Evolutionary conservation across 2,797 vertebrate species (phyloP).

Genomic region (Paratrypauchen microcephalus): DNA sequence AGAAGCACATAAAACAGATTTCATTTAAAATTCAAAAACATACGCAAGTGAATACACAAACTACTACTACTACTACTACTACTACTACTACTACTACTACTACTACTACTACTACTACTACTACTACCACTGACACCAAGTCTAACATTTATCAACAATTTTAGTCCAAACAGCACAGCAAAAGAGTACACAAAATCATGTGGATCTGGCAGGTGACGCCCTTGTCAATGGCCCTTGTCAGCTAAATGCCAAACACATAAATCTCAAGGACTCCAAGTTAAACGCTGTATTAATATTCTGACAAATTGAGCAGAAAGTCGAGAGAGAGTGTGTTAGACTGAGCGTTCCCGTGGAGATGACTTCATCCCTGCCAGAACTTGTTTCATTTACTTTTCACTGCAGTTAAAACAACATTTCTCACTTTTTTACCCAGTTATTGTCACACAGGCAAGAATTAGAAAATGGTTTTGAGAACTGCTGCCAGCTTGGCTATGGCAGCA

Average conservation of each 20-base stretch:
- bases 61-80: no score
- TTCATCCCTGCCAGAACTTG: conserved; percentile 40
- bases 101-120: no score
- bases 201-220: conserved; percentile 6
- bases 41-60: no score
- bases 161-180: background rate
- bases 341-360: conserved; percentile 45
- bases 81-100: no score
- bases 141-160: background rate
- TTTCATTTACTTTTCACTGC: conserved; percentile 24
- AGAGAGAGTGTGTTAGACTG: conserved; percentile 47
- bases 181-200: background rate
- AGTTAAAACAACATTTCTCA: conserved; percentile 10
- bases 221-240: conserved; percentile 28
- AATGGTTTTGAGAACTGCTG: background rate
- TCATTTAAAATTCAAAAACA: no score
- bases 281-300: conserved; percentile 64
- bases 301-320: conserved; percentile 62
- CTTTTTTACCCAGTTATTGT: conserved; percentile 8
- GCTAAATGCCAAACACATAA: conserved; percentile 66
- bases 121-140: no score
- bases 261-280: conserved; percentile 57
- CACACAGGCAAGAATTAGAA: background rate
- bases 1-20: no score
- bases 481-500: background rate